Base-by-base conservation (phyloP, 2,888 invertebrate genomes). In the Parnassius mnemosyne region DNA sequence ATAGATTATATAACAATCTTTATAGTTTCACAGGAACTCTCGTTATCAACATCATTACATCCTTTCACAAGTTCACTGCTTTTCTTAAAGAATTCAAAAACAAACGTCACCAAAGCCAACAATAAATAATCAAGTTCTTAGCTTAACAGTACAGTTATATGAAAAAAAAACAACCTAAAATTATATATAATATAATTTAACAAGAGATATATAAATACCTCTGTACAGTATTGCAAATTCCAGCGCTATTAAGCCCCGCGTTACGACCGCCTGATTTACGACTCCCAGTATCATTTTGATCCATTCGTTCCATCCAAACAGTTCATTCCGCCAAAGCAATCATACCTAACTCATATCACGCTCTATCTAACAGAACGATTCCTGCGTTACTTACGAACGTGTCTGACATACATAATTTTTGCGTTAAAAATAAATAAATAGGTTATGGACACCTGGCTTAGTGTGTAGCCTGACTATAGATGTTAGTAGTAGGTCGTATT, bases 361-460 rank as follows among this genome's bases (percentile, higher is more conserved):
- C 65, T 58, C 67, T 65, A 64, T 64, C 60, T 64, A 55, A 65
- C 64, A 58, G 56, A 60, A 64, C 60, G 67, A 64, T 67, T 62
- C 57, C 58, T 58, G 63, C 67, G 65, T 67, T 67, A 67, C 64
- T 58, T 57, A 53, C 20, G 60, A 20, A 67, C 65, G 67, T 65
- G 67, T 65, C 62, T 60, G 53, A 42, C 56, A 65, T 65, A 56
- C 42, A 9, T 12, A 57, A 46, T 2, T 44, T 54, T 13, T 57
- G 20, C 34, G 46, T 56, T 42, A 20, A 56, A 54, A 57, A 50
- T 34, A 34, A 34, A 34, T 34, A 34, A 34, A 34, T 34, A 34
- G 34, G 34, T 34, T 3, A 34, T 3, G 5, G 3, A 5, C 34
- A 34, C 34, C 34, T 34, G 34, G 34, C 34, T 34, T 34, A 34